A percentile compares a stretch with the other conserved stretches of the same genome.
phyloP scores from a whole-genome alignment of 2,797 vertebrate genomes.

The Enteromius fasciolatus region DNA sequence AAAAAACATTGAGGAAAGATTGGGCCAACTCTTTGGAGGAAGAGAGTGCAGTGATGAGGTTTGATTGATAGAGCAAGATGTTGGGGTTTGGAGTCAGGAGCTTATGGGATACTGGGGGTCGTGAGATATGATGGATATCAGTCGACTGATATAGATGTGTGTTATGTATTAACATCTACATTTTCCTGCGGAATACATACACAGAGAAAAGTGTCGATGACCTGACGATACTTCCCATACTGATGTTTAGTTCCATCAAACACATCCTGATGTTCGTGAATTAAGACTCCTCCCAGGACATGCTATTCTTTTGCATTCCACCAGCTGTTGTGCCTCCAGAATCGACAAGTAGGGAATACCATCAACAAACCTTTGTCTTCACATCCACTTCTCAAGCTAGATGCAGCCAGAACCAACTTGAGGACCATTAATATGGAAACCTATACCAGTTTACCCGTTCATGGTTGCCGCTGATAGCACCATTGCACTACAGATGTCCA shows the following conservation, averaged over 20 bases:
- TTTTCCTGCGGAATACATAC: not conserved
- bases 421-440: not conserved
- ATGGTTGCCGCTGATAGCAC: not conserved
- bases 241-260: not conserved
- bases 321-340: not conserved
- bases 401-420: not conserved
- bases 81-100: constrained; percentile 31
- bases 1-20: constrained; percentile 63
- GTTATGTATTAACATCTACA: not conserved
- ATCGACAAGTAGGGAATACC: not conserved
- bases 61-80: constrained; percentile 38
- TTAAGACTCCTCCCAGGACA: not conserved
- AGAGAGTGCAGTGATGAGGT: constrained; percentile 26
- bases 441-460: not conserved
- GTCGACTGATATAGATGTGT: not conserved
- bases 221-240: not conserved
- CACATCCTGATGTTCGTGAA: not conserved
- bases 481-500: too few species aligned
- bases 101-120: constrained; percentile 50
- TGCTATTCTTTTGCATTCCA: not conserved
- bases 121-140: constrained; percentile 29
- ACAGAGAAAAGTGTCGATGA: not conserved
- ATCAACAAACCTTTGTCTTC: not conserved
- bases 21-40: constrained; percentile 78
- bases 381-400: not conserved